Conservation (phyloP, 2,888 invertebrate genomes). For the Ctenicera cuprea region DNA sequence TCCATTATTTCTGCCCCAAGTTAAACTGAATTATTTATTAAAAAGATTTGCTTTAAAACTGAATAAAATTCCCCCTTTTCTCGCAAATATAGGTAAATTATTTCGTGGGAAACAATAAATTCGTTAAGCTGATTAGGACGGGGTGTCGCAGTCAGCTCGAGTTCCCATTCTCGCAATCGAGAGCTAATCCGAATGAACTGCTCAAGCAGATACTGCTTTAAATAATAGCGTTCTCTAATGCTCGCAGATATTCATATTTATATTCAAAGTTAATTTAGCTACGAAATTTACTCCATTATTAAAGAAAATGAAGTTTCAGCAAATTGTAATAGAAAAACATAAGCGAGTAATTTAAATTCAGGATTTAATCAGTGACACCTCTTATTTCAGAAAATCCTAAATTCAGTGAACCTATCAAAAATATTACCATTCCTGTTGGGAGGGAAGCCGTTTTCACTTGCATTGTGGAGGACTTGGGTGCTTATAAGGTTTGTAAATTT, state of each 20-base stretch:
- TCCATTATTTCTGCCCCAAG: slow-evolving; percentile 20
- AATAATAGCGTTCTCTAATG: slow-evolving; percentile 63
- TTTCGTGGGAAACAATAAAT: slow-evolving; percentile 65
- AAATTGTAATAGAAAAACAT: slow-evolving; percentile 55
- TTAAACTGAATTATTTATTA: slow-evolving; percentile 41
- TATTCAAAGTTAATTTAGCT: slow-evolving; percentile 65
- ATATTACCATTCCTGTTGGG: slow-evolving; percentile 89
- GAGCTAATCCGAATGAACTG: slow-evolving; percentile 65
- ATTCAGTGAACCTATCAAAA: slow-evolving; percentile 87
- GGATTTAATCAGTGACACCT: slow-evolving; percentile 52
- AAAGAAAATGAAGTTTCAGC: slow-evolving; percentile 57
- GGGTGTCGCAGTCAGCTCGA: slow-evolving; percentile 59
- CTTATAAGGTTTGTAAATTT: slow-evolving; percentile 82
- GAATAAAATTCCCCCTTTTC: slow-evolving; percentile 47
- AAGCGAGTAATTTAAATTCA: slow-evolving; percentile 54
- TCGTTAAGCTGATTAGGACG: slow-evolving; percentile 65
- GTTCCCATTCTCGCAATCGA: slow-evolving; percentile 61
- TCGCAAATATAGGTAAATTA: slow-evolving; percentile 56
- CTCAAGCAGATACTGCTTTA: slow-evolving; percentile 63
- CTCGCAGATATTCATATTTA: slow-evolving; percentile 63
- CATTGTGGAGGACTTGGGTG: slow-evolving; percentile 86
- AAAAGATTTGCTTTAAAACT: slow-evolving; percentile 46
- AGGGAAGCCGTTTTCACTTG: slow-evolving; percentile 89
- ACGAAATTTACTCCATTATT: slow-evolving; percentile 59
- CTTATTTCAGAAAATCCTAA: slow-evolving; percentile 83